Conservation (phyloP, 1,140 invertebrate genomes). For the Drosophila quadrilineata region DNA sequence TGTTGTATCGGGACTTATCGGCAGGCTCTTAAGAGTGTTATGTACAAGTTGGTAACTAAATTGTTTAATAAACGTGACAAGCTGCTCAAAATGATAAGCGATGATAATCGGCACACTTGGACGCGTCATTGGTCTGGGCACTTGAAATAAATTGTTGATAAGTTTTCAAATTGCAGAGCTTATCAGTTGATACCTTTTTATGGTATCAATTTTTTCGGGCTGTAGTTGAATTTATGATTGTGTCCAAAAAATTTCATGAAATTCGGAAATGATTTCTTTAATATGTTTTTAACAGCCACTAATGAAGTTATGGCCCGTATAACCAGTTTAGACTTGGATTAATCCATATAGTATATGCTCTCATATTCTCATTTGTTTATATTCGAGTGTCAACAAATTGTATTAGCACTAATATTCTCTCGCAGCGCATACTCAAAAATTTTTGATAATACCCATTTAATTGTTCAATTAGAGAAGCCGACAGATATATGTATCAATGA, state of each 20-base stretch:
- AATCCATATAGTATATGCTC: too few species aligned
- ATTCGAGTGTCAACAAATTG: slow-evolving; percentile 16
- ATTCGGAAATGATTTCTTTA: slow-evolving; percentile 44
- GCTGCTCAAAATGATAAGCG: slow-evolving; percentile 39
- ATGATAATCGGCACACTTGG: background rate
- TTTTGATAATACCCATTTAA: slow-evolving; percentile 20
- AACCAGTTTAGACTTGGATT: slow-evolving; percentile 17
- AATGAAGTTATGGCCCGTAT: slow-evolving; percentile 34
- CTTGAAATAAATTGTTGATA: slow-evolving; percentile 49
- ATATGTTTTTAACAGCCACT: slow-evolving; percentile 40
- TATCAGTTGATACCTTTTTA: slow-evolving; percentile 29
- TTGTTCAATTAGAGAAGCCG: slow-evolving; percentile 26
- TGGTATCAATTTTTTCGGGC: slow-evolving; percentile 1
- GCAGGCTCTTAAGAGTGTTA: slow-evolving; percentile 2
- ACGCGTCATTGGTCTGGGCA: slow-evolving; percentile 42
- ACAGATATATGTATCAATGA: background rate
- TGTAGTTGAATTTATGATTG: slow-evolving; percentile 44
- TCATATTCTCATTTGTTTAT: slow-evolving; percentile 17
- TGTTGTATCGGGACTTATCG: slow-evolving; percentile 1
- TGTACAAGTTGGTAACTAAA: slow-evolving; percentile 47
- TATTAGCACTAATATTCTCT: slow-evolving; percentile 18
- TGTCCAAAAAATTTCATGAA: slow-evolving; percentile 29
- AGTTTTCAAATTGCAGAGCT: slow-evolving; percentile 17
- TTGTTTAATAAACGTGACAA: slow-evolving; percentile 61
- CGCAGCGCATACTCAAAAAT: too few species aligned